phyloP scores from a whole-genome alignment of 2,797 vertebrate species.

The Pangasius krempfi region DNA sequence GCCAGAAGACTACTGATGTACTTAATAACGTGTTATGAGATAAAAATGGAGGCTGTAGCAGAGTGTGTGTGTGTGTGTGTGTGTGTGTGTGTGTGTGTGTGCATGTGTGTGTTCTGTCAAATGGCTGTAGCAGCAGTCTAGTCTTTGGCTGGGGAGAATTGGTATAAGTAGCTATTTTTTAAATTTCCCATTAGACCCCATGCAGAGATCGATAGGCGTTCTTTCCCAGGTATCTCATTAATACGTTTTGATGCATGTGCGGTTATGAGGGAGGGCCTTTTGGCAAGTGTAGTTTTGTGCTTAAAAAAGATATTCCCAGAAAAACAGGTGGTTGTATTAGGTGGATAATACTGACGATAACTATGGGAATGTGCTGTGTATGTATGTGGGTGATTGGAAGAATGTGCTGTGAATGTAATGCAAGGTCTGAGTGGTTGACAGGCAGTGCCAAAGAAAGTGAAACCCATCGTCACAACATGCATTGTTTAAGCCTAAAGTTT shows the following conservation, averaged over 20 bases:
- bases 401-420: not conserved
- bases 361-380: conserved; percentile 44
- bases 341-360: conserved; percentile 64
- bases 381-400: conserved; percentile 31
- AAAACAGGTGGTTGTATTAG: conserved; percentile 77
- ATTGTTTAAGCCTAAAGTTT: not conserved
- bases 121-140: conserved; percentile 64
- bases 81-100: conserved; percentile 5
- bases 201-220: conserved; percentile 68
- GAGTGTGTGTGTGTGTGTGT: not conserved
- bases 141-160: conserved; percentile 71
- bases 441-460: conserved; percentile 8
- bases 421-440: not conserved
- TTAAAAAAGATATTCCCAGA: conserved; percentile 67
- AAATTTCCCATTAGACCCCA: conserved; percentile 59
- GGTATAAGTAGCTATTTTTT: conserved; percentile 74
- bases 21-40: conserved; percentile 58
- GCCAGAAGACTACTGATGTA: conserved; percentile 48
- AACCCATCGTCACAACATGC: not conserved
- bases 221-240: conserved; percentile 79
- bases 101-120: conserved; percentile 48
- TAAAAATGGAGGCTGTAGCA: conserved; percentile 45
- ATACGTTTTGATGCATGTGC: conserved; percentile 77
- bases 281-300: conserved; percentile 73
- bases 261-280: conserved; percentile 67